Evolutionary conservation across 2,113 vertebrate species (phyloP).

Genomic region (Aviceda subcristata): DNA sequence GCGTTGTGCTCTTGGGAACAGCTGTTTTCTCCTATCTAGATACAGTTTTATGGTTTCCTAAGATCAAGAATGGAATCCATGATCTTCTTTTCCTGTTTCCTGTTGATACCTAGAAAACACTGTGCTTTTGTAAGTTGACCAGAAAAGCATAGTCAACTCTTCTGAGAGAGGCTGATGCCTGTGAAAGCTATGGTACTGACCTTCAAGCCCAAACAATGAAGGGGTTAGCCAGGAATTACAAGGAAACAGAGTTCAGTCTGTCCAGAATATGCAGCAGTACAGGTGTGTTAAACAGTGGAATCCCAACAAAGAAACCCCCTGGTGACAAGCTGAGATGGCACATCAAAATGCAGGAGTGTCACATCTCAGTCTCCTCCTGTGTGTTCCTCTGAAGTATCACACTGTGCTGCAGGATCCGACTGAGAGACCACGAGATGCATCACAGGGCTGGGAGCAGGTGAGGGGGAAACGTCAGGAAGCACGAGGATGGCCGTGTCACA

Average conservation of each 20-base stretch:
- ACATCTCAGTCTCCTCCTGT: accelerated
- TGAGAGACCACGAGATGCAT: background rate
- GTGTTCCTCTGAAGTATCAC: background rate
- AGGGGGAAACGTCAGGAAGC: background rate
- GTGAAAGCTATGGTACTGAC: background rate
- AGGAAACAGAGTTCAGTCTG: background rate
- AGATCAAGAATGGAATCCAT: background rate
- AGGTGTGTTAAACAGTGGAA: background rate
- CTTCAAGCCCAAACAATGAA: too few species aligned
- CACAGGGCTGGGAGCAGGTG: background rate
- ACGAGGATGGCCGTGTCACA: background rate
- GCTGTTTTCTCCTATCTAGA: background rate
- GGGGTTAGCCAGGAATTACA: background rate
- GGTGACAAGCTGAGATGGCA: background rate
- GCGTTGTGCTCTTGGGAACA: background rate
- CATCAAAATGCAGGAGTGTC: background rate
- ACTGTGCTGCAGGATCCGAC: background rate
- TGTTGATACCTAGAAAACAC: background rate
- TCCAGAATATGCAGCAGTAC: background rate
- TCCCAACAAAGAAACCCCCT: background rate
- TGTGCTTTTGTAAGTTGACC: background rate
- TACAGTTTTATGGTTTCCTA: background rate
- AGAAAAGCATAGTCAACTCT: background rate
- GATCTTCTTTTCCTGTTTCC: background rate
- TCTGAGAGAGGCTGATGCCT: background rate